Percentiles rank a stretch among this genome's conserved stretches.
Conservation (phyloP, 2,113 vertebrate genomes). For the Dromas ardeola region DNA sequence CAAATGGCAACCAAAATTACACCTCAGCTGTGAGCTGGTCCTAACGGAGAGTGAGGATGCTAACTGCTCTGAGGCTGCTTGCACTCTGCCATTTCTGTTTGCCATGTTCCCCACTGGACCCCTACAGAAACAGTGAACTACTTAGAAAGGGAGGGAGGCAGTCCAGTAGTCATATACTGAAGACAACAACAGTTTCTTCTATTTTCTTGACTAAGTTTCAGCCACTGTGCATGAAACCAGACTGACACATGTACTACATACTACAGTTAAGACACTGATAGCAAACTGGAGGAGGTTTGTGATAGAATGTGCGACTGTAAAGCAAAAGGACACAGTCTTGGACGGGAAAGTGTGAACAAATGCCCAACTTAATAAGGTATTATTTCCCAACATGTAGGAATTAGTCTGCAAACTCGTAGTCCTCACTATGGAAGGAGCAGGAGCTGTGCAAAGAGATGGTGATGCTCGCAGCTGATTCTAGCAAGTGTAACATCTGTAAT, state of each 20-base stretch:
- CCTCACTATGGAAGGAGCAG: not conserved
- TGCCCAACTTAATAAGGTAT: not conserved
- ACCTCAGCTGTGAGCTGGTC: not conserved
- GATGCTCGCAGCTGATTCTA: not conserved
- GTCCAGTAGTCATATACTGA: not conserved
- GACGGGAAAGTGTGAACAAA: not conserved
- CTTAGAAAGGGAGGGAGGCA: not conserved
- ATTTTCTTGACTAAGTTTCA: not conserved
- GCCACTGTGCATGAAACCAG: not conserved
- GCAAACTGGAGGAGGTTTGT: not conserved
- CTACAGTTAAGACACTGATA: not conserved
- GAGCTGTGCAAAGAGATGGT: not conserved
- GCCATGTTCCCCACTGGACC: not conserved
- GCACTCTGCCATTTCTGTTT: not conserved
- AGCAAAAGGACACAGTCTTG: not conserved
- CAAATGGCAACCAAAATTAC: not conserved
- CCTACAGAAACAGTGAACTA: not conserved
- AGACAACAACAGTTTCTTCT: not conserved
- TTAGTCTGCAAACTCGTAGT: not conserved
- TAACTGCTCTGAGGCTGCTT: not conserved
- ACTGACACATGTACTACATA: not conserved
- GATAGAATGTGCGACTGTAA: not conserved
- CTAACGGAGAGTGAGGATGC: not conserved
- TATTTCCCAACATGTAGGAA: not conserved
- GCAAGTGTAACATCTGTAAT: not conserved